Evolutionary conservation across 2,888 invertebrate species (phyloP).

Genomic region (Smittia aterrima): DNA sequence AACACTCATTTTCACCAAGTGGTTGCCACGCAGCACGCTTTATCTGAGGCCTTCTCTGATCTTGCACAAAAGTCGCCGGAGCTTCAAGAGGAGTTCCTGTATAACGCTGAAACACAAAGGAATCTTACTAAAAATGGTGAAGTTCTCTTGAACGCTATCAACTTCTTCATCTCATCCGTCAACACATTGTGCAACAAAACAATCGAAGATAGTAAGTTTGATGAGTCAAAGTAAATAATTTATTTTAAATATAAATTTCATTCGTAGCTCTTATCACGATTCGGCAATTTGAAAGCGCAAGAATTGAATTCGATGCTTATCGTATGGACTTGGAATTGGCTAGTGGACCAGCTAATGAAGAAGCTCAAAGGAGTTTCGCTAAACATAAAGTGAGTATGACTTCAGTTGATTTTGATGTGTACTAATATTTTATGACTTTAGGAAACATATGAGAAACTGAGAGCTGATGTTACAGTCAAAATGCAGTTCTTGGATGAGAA

Average conservation of each 20-base stretch:
- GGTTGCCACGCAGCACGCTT: conserved; percentile 79
- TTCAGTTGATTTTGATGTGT: not conserved
- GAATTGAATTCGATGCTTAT: conserved; percentile 97
- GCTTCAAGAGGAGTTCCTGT: conserved; percentile 89
- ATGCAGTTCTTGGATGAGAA: conserved; percentile 96
- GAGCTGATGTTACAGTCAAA: conserved; percentile 92
- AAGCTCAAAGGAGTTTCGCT: conserved; percentile 78
- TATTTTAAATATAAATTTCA: not conserved
- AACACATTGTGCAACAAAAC: conserved; percentile 96
- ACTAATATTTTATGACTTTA: not conserved
- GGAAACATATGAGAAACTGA: conserved; percentile 85
- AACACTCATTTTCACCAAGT: conserved; percentile 87
- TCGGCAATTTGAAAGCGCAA: conserved; percentile 62
- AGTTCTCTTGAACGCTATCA: conserved; percentile 84
- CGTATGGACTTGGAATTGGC: conserved; percentile 88
- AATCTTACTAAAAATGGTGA: conserved; percentile 92
- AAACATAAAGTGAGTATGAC: conserved; percentile 62
- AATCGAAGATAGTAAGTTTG: conserved; percentile 80
- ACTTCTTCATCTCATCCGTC: conserved; percentile 94
- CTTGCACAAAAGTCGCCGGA: conserved; percentile 95
- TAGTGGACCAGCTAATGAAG: conserved; percentile 65
- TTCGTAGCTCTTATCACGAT: conserved; percentile 59
- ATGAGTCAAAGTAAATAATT: conserved; percentile 53
- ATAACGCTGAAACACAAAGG: conserved; percentile 94
- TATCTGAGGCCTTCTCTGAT: conserved; percentile 93